These are phyloP conservation scores for Amblyraja radiata DNA, from an alignment of 2,797 vertebrate species.

Conservation along the genomic window DNA sequence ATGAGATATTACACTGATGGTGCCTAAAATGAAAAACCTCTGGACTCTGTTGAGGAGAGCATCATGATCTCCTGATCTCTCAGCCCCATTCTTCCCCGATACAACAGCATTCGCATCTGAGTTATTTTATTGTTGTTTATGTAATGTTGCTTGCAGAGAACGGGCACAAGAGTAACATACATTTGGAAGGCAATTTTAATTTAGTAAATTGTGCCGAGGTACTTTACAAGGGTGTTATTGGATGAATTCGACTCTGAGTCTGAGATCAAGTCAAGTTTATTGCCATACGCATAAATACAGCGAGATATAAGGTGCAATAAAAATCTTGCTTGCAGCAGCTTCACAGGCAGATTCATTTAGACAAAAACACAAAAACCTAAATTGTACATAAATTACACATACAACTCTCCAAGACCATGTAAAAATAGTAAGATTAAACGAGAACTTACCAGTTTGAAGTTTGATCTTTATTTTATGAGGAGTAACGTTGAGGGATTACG, in stretches of 20 bases:
- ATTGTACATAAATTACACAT: too few relatives aligned
- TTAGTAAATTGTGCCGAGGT: background rate
- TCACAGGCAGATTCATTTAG: too few relatives aligned
- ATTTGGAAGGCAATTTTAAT: background rate
- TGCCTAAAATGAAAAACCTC: background rate
- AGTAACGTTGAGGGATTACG: too few relatives aligned
- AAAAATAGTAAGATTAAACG: too few relatives aligned
- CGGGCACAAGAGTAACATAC: background rate
- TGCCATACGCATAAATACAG: too few relatives aligned
- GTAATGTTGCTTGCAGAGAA: background rate
- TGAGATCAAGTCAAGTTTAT: too few relatives aligned
- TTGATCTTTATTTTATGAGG: too few relatives aligned
- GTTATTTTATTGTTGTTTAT: background rate
- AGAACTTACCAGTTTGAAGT: too few relatives aligned
- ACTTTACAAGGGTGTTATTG: background rate
- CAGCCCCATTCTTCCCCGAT: background rate
- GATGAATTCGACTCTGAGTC: background rate
- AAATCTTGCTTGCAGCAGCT: too few relatives aligned
- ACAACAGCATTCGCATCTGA: background rate
- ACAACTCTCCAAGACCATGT: too few relatives aligned
- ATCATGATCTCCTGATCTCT: background rate
- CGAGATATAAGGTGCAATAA: too few relatives aligned
- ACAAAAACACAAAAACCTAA: too few relatives aligned
- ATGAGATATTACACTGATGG: background rate
- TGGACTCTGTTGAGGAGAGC: background rate